Conservation (phyloP, 2,113 vertebrate genomes). For the Oncorhynchus tshawytscha region DNA sequence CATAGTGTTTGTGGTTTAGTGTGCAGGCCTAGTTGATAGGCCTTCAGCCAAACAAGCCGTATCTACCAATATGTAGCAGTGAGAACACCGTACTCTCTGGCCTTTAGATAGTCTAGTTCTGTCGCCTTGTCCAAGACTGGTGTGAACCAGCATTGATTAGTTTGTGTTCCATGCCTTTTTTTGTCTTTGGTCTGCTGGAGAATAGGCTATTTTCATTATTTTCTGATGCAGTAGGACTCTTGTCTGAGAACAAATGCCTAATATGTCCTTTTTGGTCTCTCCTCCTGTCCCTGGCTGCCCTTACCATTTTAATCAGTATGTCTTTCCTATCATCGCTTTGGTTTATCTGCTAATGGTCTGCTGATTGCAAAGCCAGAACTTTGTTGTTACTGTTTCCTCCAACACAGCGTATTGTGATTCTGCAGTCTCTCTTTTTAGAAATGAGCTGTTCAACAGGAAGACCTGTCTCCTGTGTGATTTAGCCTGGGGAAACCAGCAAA, state of each 20-base stretch:
- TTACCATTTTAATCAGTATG: not conserved
- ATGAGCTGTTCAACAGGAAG: not conserved
- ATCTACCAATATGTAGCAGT: not conserved
- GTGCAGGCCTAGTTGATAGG: constrained; percentile 12
- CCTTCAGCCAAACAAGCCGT: too few relatives aligned
- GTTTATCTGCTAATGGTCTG: not conserved
- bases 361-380: not conserved
- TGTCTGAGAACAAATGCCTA: not conserved
- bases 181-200: not conserved
- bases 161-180: not conserved
- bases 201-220: not conserved
- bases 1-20: constrained; percentile 18
- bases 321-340: not conserved
- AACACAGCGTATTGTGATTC: not conserved
- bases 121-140: not conserved
- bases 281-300: not conserved
- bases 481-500: constrained; percentile 35
- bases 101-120: too few relatives aligned
- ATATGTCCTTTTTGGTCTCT: not conserved
- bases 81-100: too few relatives aligned
- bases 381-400: not conserved
- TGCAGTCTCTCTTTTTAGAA: not conserved
- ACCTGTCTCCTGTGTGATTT: not conserved
- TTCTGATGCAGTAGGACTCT: not conserved
- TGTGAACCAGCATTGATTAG: not conserved